These are phyloP conservation scores for Calliscelio sp. DNA, from an alignment of 2,888 invertebrate genomes.

Conservation along the genomic window DNA sequence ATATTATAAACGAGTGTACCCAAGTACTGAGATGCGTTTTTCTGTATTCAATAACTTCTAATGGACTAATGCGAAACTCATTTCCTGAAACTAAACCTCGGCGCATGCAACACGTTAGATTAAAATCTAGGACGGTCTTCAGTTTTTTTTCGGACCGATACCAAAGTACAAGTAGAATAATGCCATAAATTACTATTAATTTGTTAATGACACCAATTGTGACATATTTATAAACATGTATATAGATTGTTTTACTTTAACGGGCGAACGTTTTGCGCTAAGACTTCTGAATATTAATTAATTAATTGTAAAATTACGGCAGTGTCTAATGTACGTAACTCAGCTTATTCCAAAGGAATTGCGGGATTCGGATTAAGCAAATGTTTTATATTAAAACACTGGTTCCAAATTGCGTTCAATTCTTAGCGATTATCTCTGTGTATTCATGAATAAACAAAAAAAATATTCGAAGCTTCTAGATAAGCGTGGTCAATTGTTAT, in stretches of 20 bases:
- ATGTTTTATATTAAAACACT: slow-evolving; percentile 66
- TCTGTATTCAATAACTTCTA: slow-evolving; percentile 60
- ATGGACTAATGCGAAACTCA: slow-evolving; percentile 47
- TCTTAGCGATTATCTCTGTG: slow-evolving; percentile 5
- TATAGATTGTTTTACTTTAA: slow-evolving; percentile 75
- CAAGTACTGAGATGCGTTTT: slow-evolving; percentile 61
- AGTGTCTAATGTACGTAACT: slow-evolving; percentile 61
- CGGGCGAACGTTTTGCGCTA: slow-evolving; percentile 65
- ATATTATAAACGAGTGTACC: slow-evolving; percentile 46
- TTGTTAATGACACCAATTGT: slow-evolving; percentile 75
- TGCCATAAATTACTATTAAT: slow-evolving; percentile 76
- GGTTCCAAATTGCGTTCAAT: slow-evolving; percentile 22
- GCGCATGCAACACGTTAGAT: slow-evolving; percentile 39
- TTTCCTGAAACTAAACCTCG: slow-evolving; percentile 45
- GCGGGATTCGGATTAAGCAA: slow-evolving; percentile 18
- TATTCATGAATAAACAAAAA: no score
- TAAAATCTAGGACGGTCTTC: slow-evolving; percentile 68
- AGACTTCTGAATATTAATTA: slow-evolving; percentile 50
- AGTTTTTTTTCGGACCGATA: slow-evolving; percentile 75
- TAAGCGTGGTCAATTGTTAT: slow-evolving; percentile 14
- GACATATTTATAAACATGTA: slow-evolving; percentile 77
- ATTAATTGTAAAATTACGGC: slow-evolving; percentile 41
- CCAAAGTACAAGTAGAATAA: slow-evolving; percentile 79
- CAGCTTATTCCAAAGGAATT: slow-evolving; percentile 39
- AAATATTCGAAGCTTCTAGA: no score